A percentile compares a stretch with the other conserved stretches of the same genome.
These are phyloP conservation scores for Pteria penguin DNA, from an alignment of 2,888 invertebrate genomes.

Conservation along the genomic window DNA sequence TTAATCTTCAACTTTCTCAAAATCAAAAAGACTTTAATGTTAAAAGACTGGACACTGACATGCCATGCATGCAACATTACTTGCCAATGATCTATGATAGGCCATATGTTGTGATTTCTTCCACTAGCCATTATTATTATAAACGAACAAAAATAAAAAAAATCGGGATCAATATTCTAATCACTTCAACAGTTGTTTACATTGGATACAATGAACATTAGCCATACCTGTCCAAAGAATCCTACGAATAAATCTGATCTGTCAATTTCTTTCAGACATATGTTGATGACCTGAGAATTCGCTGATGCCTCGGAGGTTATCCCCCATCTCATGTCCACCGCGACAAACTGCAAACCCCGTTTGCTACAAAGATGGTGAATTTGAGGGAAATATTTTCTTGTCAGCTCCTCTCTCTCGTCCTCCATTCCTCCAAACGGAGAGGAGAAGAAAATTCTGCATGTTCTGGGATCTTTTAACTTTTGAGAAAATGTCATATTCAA, in stretches of 20 bases:
- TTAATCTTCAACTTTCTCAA: too few species aligned
- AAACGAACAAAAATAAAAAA: too few species aligned
- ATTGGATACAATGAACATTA: constrained; percentile 2
- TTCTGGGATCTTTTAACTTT: constrained; percentile 52
- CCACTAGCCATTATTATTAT: too few species aligned
- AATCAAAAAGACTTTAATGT: too few species aligned
- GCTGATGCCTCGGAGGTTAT: constrained; percentile 75
- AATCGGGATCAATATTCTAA: too few species aligned
- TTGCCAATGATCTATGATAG: too few species aligned
- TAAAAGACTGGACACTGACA: too few species aligned
- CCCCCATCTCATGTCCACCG: constrained; percentile 79
- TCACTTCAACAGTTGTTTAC: constrained; percentile 23
- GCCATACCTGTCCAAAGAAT: constrained; percentile 75
- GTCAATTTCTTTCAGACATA: constrained; percentile 76
- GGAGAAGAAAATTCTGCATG: constrained; percentile 76
- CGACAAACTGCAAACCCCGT: constrained; percentile 73
- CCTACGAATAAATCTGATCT: constrained; percentile 77
- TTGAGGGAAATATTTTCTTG: constrained; percentile 73
- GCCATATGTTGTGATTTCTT: too few species aligned
- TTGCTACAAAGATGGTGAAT: constrained; percentile 71
- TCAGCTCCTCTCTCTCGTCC: constrained; percentile 77
- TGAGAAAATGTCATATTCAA: background rate
- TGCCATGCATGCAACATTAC: too few species aligned
- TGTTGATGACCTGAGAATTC: constrained; percentile 74
- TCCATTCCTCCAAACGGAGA: constrained; percentile 80